phyloP scores from a whole-genome alignment of 1,140 invertebrate genomes.

The Drosophila littoralis region DNA sequence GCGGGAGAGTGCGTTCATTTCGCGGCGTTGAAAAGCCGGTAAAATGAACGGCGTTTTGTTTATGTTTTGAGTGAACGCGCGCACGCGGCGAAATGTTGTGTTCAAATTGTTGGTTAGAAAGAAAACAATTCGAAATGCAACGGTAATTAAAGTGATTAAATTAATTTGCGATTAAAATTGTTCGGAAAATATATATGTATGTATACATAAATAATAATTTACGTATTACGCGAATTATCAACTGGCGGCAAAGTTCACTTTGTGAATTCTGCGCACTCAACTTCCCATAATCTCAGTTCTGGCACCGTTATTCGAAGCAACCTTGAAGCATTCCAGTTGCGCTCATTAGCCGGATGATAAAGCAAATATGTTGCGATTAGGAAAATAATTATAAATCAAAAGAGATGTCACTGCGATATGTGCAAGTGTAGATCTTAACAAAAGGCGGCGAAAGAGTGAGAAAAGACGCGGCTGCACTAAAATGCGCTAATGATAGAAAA shows the following conservation, averaged over 20 bases:
- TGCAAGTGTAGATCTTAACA: conserved; percentile 16
- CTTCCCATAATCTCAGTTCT: conserved; percentile 37
- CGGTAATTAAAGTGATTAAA: conserved; percentile 6
- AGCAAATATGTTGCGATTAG: conserved; percentile 55
- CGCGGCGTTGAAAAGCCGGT: conserved; percentile 58
- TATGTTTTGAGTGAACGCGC: conserved; percentile 61
- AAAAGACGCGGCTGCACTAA: conserved; percentile 50
- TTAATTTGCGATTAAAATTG: neutral
- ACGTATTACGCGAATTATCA: no score
- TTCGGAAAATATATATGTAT: neutral
- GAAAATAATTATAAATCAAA: conserved; percentile 46
- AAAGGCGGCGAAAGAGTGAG: neutral
- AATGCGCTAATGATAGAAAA: conserved; percentile 57
- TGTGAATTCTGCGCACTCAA: neutral
- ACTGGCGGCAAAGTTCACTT: conserved; percentile 2
- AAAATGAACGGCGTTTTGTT: conserved; percentile 68
- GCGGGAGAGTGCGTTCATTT: conserved; percentile 9
- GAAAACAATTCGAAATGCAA: neutral
- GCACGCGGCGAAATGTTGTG: conserved; percentile 6
- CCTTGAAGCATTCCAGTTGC: conserved; percentile 53
- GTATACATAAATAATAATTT: neutral
- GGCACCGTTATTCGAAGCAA: conserved; percentile 56
- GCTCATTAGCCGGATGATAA: conserved; percentile 59
- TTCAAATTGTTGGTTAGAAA: neutral
- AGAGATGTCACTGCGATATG: conserved; percentile 42